Evolutionary conservation across 2,113 vertebrate genomes (phyloP).

Genomic region (Piaya cayana): DNA sequence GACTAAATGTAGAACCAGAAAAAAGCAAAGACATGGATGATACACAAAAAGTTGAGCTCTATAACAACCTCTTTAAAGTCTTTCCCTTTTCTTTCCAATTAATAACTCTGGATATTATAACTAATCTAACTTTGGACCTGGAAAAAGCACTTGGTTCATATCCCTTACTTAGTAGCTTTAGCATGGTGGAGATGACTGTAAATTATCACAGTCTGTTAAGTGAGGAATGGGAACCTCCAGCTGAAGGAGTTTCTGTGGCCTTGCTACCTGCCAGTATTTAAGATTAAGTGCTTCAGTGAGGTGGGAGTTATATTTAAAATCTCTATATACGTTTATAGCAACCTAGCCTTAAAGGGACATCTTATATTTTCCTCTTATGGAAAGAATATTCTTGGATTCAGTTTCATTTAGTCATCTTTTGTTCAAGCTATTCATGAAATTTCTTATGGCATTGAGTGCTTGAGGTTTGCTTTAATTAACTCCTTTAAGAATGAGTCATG

Average conservation of each 20-base stretch:
- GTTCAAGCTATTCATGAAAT: background rate
- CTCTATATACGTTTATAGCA: constrained; percentile 3
- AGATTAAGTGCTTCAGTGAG: constrained; percentile 8
- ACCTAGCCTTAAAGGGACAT: constrained; percentile 3
- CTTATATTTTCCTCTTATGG: background rate
- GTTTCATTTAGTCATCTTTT: constrained; percentile 23
- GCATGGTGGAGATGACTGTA: background rate
- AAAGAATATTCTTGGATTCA: background rate
- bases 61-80: background rate
- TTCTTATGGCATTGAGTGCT: background rate
- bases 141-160: background rate
- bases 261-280: background rate
- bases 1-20: background rate
- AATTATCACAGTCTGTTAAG: constrained; percentile 37
- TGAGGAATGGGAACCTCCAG: background rate
- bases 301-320: constrained; percentile 1
- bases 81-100: constrained; percentile 14
- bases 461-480: constrained; percentile 1
- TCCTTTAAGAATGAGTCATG: background rate
- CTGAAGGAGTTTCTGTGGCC: background rate
- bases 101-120: constrained; percentile 35
- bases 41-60: background rate
- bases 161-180: background rate
- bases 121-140: constrained; percentile 7
- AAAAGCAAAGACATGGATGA: background rate